Conservation (phyloP, 1,140 invertebrate genomes). For the Campoletis sonorensis region DNA sequence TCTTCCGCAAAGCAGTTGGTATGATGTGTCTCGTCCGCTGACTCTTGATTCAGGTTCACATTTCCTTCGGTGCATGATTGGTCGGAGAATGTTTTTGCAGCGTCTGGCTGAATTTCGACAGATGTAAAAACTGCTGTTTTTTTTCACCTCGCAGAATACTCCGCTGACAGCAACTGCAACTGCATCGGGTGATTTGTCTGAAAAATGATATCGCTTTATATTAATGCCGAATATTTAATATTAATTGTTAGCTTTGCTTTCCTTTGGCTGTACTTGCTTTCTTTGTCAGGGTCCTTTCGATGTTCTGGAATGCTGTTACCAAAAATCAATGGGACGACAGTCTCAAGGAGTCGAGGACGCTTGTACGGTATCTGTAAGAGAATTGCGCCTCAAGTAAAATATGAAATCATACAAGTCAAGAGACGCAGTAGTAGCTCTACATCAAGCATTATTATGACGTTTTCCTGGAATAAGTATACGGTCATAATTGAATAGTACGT, state of each 20-base stretch:
- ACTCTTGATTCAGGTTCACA: too few species aligned
- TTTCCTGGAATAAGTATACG: too few species aligned
- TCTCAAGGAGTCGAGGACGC: background rate
- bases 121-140: background rate
- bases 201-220: background rate
- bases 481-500: too few species aligned
- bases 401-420: too few species aligned
- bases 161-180: background rate
- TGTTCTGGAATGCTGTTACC: background rate
- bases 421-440: too few species aligned
- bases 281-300: background rate
- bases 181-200: background rate
- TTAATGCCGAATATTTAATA: background rate
- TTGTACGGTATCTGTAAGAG: conserved; percentile 13
- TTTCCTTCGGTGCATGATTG: too few species aligned
- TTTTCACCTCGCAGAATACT: background rate
- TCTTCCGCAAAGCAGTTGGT: background rate
- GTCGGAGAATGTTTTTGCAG: background rate
- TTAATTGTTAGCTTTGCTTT: background rate
- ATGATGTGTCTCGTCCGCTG: background rate
- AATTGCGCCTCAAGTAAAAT: too few species aligned
- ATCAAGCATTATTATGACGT: too few species aligned
- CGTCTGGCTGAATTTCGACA: background rate
- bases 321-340: conserved; percentile 10
- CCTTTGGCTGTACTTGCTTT: conserved; percentile 1